Evolutionary conservation across 2,113 vertebrate genomes (phyloP).

Genomic region (Elanus axillaris): DNA sequence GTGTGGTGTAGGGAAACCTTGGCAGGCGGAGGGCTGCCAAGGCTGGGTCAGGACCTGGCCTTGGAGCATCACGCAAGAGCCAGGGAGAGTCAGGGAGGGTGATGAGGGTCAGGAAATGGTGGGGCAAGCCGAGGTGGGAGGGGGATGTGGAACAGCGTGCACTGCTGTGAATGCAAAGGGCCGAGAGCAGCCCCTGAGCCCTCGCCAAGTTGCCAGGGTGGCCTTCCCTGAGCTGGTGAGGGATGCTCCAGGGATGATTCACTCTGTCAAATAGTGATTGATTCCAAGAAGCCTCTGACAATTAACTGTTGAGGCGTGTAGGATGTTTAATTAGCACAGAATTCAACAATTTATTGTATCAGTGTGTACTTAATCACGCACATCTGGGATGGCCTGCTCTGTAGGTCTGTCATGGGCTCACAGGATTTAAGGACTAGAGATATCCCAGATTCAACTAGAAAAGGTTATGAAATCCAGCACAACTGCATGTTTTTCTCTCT

Average conservation of each 20-base stretch:
- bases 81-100: not conserved
- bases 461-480: not conserved
- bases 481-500: rapidly evolving
- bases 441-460: not conserved
- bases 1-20: not conserved
- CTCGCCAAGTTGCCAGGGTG: rapidly evolving
- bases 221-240: not conserved
- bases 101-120: not conserved
- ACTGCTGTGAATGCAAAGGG: too few species aligned
- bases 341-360: not conserved
- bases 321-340: not conserved
- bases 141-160: not conserved
- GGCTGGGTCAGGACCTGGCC: not conserved
- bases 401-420: rapidly evolving
- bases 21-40: not conserved
- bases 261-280: not conserved
- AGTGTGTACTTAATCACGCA: rapidly evolving
- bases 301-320: not conserved
- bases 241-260: not conserved
- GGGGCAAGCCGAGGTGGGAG: not conserved
- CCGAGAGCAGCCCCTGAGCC: not conserved
- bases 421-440: not conserved
- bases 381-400: not conserved
- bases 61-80: rapidly evolving
- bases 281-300: not conserved